A percentile compares a stretch with the other conserved stretches of the same genome.
These are phyloP conservation scores for Alviniconcha marisindica DNA, from an alignment of 1,140 invertebrate genomes.

Conservation along the genomic window DNA sequence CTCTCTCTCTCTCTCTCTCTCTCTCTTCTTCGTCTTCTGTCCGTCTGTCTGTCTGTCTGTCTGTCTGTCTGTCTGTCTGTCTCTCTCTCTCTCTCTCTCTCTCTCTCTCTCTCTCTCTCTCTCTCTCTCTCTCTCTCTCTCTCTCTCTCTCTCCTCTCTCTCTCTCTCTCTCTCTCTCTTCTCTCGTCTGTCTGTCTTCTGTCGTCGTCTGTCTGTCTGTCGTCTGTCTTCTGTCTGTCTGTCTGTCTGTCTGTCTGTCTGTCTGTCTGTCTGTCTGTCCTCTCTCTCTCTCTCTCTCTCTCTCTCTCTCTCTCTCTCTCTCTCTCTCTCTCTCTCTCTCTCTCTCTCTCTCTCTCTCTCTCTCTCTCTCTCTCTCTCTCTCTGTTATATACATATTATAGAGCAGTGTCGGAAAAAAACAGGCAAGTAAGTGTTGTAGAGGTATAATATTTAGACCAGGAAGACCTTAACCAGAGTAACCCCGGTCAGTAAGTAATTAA, in stretches of 20 bases:
- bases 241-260: too few relatives aligned
- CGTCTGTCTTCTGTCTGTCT: background rate
- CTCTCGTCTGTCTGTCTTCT: background rate
- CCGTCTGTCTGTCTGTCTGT: background rate
- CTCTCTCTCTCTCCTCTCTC: constrained; percentile 38
- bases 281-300: constrained; percentile 12
- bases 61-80: background rate
- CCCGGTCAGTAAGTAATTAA: too few relatives aligned
- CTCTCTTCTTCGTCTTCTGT: background rate
- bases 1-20: constrained; percentile 23
- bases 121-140: constrained; percentile 33
- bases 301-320: background rate
- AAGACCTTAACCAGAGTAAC: too few relatives aligned
- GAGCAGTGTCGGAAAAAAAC: too few relatives aligned
- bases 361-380: background rate
- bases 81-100: constrained; percentile 37
- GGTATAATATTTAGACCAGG: too few relatives aligned
- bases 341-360: background rate
- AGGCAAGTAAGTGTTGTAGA: too few relatives aligned
- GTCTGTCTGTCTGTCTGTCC: too few relatives aligned
- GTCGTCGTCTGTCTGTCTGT: background rate
- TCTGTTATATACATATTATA: background rate
- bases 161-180: constrained; percentile 23
- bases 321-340: constrained; percentile 2
- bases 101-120: constrained; percentile 26